These are phyloP conservation scores for Alexandromys fortis DNA, from an alignment of 2,113 vertebrate genomes.

Conservation along the genomic window DNA sequence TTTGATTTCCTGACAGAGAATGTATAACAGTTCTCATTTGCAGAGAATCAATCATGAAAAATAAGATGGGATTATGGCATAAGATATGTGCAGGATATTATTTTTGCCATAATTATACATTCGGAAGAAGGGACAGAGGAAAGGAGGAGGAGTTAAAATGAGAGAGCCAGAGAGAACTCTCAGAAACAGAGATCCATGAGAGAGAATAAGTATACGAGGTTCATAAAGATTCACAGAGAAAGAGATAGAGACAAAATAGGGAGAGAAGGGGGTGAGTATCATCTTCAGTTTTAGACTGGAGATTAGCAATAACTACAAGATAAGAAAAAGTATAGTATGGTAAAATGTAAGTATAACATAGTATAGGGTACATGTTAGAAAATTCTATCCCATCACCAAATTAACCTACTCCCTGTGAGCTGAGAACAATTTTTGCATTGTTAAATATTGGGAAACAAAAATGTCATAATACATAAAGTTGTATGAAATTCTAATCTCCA, in stretches of 20 bases:
- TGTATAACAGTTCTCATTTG: not conserved
- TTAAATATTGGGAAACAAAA: not conserved
- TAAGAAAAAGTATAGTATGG: not conserved
- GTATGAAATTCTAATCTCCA: not conserved
- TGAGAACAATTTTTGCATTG: not conserved
- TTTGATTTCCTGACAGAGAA: constrained; percentile 32
- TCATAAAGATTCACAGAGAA: not conserved
- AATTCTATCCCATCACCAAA: not conserved
- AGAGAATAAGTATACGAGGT: no score
- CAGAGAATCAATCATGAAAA: not conserved
- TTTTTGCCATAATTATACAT: not conserved
- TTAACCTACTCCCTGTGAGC: not conserved
- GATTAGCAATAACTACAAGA: not conserved
- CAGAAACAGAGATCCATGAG: no score
- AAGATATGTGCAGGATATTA: not conserved
- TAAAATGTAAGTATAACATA: not conserved
- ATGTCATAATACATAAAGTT: not conserved
- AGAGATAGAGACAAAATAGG: not conserved
- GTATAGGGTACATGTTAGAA: not conserved
- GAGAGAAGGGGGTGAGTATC: not conserved
- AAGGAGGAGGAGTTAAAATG: accelerated
- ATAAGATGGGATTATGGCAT: not conserved
- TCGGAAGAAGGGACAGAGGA: accelerated
- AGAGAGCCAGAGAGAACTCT: not conserved
- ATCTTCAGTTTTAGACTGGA: not conserved